Evolutionary conservation across 1,140 invertebrate species (phyloP).

Genomic region (Bombus huntii): DNA sequence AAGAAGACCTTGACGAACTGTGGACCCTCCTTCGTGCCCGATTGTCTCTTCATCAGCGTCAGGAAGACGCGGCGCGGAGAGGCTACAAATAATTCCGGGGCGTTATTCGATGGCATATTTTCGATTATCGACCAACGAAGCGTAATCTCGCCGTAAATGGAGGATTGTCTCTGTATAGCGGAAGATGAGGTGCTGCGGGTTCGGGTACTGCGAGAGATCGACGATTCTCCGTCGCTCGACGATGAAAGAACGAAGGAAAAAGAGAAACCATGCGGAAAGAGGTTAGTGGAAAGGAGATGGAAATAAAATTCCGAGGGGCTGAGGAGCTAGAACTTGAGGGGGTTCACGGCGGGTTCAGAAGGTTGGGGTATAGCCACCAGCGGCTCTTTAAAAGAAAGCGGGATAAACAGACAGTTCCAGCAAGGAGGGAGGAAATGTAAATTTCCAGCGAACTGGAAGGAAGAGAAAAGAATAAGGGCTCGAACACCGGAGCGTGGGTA

Average conservation of each 20-base stretch:
- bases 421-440: constrained; percentile 81
- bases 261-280: background rate
- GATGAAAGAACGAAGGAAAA: constrained; percentile 39
- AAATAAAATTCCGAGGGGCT: constrained; percentile 22
- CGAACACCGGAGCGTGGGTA: constrained; percentile 73
- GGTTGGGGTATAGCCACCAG: constrained; percentile 73
- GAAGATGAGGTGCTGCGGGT: constrained; percentile 78
- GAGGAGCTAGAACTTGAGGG: constrained; percentile 32
- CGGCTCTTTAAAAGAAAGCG: constrained; percentile 81
- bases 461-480: constrained; percentile 82
- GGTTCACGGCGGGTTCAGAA: constrained; percentile 1
- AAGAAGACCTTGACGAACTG: background rate
- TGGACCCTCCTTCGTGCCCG: constrained; percentile 49
- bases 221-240: constrained; percentile 37
- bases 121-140: constrained; percentile 81
- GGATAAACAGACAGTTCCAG: constrained; percentile 82
- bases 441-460: constrained; percentile 82
- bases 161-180: constrained; percentile 78
- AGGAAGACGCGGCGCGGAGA: constrained; percentile 18
- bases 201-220: constrained; percentile 29
- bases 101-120: constrained; percentile 81
- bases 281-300: constrained; percentile 34
- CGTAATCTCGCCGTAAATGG: constrained; percentile 81
- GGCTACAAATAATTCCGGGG: constrained; percentile 75
- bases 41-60: constrained; percentile 61